Conservation (phyloP, 1,140 invertebrate genomes). For the Listronotus bonariensis region DNA sequence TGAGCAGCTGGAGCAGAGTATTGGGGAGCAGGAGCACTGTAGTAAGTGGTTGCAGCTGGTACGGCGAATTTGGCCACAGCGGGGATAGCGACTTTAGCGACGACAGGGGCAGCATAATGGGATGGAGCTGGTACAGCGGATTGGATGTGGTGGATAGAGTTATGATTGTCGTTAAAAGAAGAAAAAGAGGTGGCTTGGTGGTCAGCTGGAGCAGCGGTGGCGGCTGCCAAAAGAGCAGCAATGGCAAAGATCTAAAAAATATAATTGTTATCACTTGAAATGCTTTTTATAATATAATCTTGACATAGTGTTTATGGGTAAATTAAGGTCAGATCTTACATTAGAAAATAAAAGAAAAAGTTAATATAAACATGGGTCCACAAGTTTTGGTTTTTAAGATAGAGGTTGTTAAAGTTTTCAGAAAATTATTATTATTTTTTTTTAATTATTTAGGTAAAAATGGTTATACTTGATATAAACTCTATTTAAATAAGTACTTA, state of each 20-base stretch:
- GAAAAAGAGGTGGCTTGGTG: constrained; percentile 31
- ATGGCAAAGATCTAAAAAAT: constrained; percentile 24
- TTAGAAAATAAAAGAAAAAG: too few species aligned
- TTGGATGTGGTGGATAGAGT: constrained; percentile 55
- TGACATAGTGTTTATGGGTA: too few species aligned
- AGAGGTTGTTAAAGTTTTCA: too few species aligned
- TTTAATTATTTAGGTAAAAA: too few species aligned
- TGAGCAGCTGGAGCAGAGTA: constrained; percentile 8
- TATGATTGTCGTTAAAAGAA: constrained; percentile 30
- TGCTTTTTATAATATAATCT: too few species aligned
- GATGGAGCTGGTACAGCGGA: constrained; percentile 42
- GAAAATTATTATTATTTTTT: too few species aligned
- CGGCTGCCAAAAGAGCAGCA: constrained; percentile 25
- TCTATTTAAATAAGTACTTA: too few species aligned
- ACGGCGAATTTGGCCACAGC: neutral
- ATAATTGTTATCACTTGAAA: too few species aligned
- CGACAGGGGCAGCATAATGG: constrained; percentile 27
- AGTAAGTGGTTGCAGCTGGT: constrained; percentile 22
- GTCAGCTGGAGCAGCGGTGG: constrained; percentile 37
- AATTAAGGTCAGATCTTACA: too few species aligned
- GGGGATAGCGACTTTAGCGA: constrained; percentile 29
- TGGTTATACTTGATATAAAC: too few species aligned
- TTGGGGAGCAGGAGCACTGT: constrained; percentile 40
- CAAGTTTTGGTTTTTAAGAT: too few species aligned
- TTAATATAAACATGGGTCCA: too few species aligned